These are phyloP conservation scores for Corvus moneduloides DNA, from an alignment of 2,113 vertebrate genomes.

Conservation along the genomic window DNA sequence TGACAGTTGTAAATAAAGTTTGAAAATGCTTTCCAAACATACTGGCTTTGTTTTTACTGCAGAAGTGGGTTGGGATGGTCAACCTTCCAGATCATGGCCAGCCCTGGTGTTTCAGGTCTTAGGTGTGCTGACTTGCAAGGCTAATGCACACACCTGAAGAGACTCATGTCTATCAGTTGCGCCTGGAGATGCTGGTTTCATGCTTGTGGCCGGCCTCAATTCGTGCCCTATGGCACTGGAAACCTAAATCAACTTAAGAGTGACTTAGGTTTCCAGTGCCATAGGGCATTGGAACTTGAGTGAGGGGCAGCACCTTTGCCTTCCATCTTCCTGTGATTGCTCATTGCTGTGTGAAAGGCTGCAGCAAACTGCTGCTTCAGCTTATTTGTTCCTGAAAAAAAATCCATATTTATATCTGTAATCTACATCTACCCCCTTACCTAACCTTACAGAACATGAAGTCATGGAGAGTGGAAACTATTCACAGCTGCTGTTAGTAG, in stretches of 20 bases:
- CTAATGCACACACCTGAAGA: not conserved
- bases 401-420: not conserved
- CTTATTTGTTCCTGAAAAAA: not conserved
- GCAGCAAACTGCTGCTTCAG: not conserved
- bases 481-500: not conserved
- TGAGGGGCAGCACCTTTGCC: not conserved
- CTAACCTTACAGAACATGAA: not conserved
- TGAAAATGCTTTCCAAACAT: conserved; percentile 84
- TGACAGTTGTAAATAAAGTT: conserved; percentile 89
- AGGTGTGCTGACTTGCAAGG: not conserved
- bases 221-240: rapidly evolving
- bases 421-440: not conserved
- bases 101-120: not conserved
- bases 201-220: not conserved
- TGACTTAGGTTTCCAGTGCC: not conserved
- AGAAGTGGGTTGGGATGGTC: not conserved
- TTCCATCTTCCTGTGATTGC: not conserved
- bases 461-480: not conserved
- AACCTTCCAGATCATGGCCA: rapidly evolving
- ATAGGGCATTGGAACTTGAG: too few relatives aligned
- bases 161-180: not conserved
- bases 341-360: not conserved
- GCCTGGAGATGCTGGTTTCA: not conserved
- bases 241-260: not conserved
- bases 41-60: not conserved